Base-by-base conservation (phyloP, 2,888 invertebrate species). In the Campopleginae sp. region DNA sequence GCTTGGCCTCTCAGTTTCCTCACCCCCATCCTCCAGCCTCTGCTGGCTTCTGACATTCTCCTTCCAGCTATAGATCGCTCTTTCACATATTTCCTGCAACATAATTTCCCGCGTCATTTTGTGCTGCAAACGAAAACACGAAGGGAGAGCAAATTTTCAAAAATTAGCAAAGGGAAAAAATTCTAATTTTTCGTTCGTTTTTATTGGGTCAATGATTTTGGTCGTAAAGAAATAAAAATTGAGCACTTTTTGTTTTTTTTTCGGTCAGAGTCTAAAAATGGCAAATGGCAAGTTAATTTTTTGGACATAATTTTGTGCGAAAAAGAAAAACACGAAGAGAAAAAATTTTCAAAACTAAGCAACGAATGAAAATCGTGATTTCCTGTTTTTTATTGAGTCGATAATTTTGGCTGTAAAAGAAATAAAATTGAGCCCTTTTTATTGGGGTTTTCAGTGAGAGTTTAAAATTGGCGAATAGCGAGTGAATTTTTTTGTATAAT, bases 1-100 rank as follows among this genome's bases (percentile, higher is more conserved):
- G 85, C 91, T 90, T 90, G 89, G 88, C 91, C 90, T 89, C 88
- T 88, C 77, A 51, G 89, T 89, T 91, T 90, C 89, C 90, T 90
- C 91, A 46, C 27, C 65, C 71, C 46, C 72, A 63, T 44, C 80
- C 75, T 31, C 70, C 23, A 71, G 54, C 65, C 72, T 70, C 54
- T 17, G 19, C 68, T 74, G 70, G 46, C 38, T 78, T 78, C 68
- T 38, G 46, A 71, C 71, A 33, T 65, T 48, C 7, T 63, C 38
- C 48, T 63, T 14, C 17, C 46, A 23, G 48, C 70, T 44, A 12
- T 33, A 44, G 44, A 54, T 33, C 19, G 3, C 23, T 65, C 42
- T 58, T 27, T 33, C 19, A 46, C 10, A 63, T 27, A 61, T 71
- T 44, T 63, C 48, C 61, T 70, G 46, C n/a, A 17, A 66, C 54